Percentiles rank a stretch among this genome's conserved stretches.
These are phyloP conservation scores for Prorops nasuta DNA, from an alignment of 1,140 invertebrate species.

Conservation along the genomic window DNA sequence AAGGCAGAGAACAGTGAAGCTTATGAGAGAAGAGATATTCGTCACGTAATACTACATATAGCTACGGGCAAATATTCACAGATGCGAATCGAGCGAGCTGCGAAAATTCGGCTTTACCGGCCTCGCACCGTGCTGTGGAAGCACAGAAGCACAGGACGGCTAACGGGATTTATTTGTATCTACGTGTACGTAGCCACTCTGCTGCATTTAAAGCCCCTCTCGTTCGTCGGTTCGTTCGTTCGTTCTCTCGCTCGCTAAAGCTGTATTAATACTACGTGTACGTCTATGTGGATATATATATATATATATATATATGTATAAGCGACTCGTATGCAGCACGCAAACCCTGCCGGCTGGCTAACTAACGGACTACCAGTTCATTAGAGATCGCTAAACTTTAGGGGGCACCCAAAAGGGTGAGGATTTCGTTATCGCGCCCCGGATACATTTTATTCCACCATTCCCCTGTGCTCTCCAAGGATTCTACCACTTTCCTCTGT, in stretches of 20 bases:
- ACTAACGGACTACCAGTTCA: constrained; percentile 39
- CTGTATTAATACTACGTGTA: too few species aligned
- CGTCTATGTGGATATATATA: constrained; percentile 5
- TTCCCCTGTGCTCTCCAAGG: too few species aligned
- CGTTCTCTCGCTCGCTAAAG: constrained; percentile 1
- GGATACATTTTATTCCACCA: constrained; percentile 11
- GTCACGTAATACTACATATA: constrained; percentile 11
- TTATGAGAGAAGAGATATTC: too few species aligned
- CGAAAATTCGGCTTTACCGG: constrained; percentile 32
- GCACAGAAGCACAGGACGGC: constrained; percentile 15
- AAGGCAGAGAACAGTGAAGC: too few species aligned
- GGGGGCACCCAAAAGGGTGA: constrained; percentile 26
- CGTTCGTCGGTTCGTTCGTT: constrained; percentile 1
- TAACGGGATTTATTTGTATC: constrained; percentile 41
- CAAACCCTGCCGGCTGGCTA: constrained; percentile 7
- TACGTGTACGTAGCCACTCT: constrained; percentile 17
- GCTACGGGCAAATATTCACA: constrained; percentile 35
- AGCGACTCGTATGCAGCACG: constrained; percentile 2
- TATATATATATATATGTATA: constrained; percentile 1
- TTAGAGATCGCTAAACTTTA: constrained; percentile 40
- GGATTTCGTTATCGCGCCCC: constrained; percentile 31
- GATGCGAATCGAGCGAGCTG: constrained; percentile 24
- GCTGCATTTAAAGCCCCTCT: constrained; percentile 16
- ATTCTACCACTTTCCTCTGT: too few species aligned
- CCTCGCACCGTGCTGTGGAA: constrained; percentile 16